A percentile compares a stretch with the other conserved stretches of the same genome.
These are phyloP conservation scores for Acanthopagrus latus DNA, from an alignment of 2,797 vertebrate genomes.

Conservation along the genomic window DNA sequence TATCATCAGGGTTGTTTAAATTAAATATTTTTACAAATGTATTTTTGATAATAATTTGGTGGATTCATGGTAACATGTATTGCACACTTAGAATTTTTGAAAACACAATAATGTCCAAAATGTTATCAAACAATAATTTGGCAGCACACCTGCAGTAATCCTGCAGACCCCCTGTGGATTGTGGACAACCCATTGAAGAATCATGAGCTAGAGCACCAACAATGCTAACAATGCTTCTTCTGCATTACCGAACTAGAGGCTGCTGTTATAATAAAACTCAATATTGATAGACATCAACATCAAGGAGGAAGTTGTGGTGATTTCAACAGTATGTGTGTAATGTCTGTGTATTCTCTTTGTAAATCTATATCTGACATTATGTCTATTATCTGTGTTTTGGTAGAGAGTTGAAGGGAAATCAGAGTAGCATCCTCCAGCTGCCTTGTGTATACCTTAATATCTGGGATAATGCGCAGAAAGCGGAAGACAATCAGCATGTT, in stretches of 20 bases:
- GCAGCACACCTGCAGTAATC: too few relatives aligned
- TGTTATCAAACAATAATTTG: too few relatives aligned
- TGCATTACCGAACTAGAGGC: not conserved
- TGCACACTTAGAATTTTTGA: too few relatives aligned
- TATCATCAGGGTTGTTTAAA: too few relatives aligned
- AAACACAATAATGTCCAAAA: too few relatives aligned
- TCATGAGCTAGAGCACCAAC: not conserved
- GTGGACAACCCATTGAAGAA: too few relatives aligned
- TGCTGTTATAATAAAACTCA: not conserved
- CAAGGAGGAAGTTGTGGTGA: not conserved
- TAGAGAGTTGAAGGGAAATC: not conserved
- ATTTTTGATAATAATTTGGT: too few relatives aligned
- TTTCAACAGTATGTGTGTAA: not conserved
- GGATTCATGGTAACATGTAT: too few relatives aligned
- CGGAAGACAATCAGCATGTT: conserved; percentile 96
- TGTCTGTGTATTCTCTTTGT: not conserved
- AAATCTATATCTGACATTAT: too few relatives aligned
- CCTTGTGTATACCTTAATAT: conserved; percentile 88
- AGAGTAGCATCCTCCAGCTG: not conserved
- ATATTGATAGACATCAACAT: too few relatives aligned
- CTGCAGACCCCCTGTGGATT: too few relatives aligned
- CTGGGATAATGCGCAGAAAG: conserved; percentile 93
- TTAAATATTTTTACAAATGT: too few relatives aligned
- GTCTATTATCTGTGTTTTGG: not conserved
- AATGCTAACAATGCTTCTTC: not conserved